Evolutionary conservation across 2,888 invertebrate genomes (phyloP), one percentile per base, ranked within the genome.

Genomic region (Toxonevra muliebris): DNA sequence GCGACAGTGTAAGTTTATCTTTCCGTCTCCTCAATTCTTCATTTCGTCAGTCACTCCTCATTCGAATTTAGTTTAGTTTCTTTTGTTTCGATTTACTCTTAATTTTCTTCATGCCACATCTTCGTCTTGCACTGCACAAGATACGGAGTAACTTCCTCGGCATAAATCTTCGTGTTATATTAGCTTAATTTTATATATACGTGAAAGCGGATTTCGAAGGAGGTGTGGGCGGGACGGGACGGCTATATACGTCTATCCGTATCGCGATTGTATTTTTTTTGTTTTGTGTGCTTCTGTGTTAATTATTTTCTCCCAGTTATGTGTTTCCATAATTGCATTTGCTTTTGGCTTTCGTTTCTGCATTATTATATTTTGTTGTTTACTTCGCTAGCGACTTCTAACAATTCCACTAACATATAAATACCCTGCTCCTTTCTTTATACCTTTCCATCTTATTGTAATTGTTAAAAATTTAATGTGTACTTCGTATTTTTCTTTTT

Each of bases 1-100:
- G 75, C 66, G 77, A 76, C 70, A 76, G 76, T 75, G 77, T 77
- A 77, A 77, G 77, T 77, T 52, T 30, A 2, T 30, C 30, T 30
- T 30, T 30, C 30, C 30, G 30, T 7, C 30, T 30, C 30, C 30
- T 30, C 30, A 30, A 30, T 30, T 30, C 30, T 30, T 30, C 30
- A 30, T 30, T 30, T 30, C 30, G 2, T 30, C 30, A 30, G 30
- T 30, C 30, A 30, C 30, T 30, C 2, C 30, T 30, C 30, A 30
- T 30, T 30, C 30, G 30, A 7, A 30, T 30, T 30, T 7, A 30
- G 30, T 30, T 30, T 30, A 30, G 30, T 30, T 30, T 30, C 7
- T 30, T 2, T 30, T 30, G 30, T 30, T 30, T 2, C 7, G 2
- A 7, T 30, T 30, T 30, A 30, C 7, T 30, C 30, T 30, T 30